Base-by-base conservation (phyloP, 2,888 invertebrate genomes). In the Tenthredo amoena region DNA sequence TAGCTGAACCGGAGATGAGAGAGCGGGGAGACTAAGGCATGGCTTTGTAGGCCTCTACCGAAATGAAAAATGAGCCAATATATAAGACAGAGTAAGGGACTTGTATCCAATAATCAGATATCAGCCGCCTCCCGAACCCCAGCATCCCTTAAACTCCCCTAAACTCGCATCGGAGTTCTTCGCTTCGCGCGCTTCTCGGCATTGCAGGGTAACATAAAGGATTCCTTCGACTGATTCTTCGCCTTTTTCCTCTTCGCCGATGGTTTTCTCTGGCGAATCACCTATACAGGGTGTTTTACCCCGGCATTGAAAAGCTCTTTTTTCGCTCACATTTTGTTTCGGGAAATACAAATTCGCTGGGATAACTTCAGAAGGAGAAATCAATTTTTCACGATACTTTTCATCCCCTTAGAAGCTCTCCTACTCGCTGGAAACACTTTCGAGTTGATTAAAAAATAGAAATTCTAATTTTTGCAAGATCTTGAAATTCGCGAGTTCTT, bases 51-150 rank as follows among this genome's bases (percentile, higher is more conserved):
- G 40, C 58, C 81, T 40, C 40, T 81, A 10, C 81, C 40, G n/a
- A 81, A 81, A 81, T 82, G 81, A 71, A 85, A 85, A 85, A 85
- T 85, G 85, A 68, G 55, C 68, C 79, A 85, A 81, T 79, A 71
- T 58, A 85, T n/a, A 55, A 82, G 71, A 82, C 71, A 3, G 55
- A 85, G 47, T 68, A 40, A 72, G 58, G 82, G 40, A 82, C 71
- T 85, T 72, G 85, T 50, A 85, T 68, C 85, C n/a, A 58, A 47
- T 71, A 65, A 85, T 85, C 82, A 40, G 71, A 82, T 85, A 85
- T 82, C 82, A 71, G 68, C 31, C 6, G 31, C 58, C 34, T 31
- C 58, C 55, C 34, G 6, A 18, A n/a, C 40, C 34, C 68, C 12
- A 43, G 31, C 72, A n/a, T 74, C 76, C 76, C 77, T 31, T 26